phyloP scores from a whole-genome alignment of 2,888 invertebrate genomes.

The Euzetes globulus region DNA sequence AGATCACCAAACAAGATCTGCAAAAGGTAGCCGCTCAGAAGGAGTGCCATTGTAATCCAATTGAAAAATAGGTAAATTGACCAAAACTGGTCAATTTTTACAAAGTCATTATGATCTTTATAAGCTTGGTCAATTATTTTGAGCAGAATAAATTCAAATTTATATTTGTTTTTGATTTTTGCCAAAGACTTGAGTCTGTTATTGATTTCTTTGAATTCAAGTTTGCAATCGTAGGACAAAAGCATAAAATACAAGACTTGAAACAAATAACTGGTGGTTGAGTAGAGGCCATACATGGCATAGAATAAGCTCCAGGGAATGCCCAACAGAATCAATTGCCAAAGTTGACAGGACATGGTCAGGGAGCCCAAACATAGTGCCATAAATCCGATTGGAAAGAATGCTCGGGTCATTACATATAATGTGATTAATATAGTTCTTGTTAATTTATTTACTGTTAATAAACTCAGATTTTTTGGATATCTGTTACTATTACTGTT shows the following conservation, averaged over 20 bases:
- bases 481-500: neutral
- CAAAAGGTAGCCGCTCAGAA: neutral
- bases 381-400: neutral
- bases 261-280: neutral
- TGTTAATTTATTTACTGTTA: too few relatives aligned
- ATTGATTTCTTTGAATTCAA: neutral
- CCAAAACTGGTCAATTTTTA: neutral
- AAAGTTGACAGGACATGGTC: neutral
- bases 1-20: neutral
- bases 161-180: neutral
- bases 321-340: neutral
- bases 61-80: conserved; percentile 7
- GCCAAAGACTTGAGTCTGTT: neutral
- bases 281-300: neutral
- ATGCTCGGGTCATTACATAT: neutral
- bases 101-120: neutral
- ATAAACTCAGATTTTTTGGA: neutral
- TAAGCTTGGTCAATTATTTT: neutral
- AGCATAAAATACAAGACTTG: neutral
- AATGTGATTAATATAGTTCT: neutral
- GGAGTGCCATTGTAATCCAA: neutral
- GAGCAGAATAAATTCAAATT: neutral
- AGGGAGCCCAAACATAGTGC: neutral
- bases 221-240: neutral
- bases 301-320: neutral